A percentile compares a stretch with the other conserved stretches of the same genome.
phyloP scores from a whole-genome alignment of 1,140 invertebrate species.

The Episyrphus balteatus region DNA sequence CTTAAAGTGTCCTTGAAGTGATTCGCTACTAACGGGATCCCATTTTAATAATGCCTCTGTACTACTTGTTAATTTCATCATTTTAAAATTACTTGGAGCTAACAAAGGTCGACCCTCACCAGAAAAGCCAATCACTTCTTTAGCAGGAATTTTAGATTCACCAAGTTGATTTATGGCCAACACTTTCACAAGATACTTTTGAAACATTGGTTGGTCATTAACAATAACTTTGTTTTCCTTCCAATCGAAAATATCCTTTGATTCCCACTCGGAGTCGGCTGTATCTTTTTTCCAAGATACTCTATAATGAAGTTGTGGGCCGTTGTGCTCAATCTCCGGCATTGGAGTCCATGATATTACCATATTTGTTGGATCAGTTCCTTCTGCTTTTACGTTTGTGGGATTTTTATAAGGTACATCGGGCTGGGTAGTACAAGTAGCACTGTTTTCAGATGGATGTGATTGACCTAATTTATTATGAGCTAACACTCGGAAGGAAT shows the following conservation, averaged over 20 bases:
- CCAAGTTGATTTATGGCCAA: conserved; percentile 84
- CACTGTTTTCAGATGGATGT: conserved; percentile 66
- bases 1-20: conserved; percentile 77
- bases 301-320: conserved; percentile 81
- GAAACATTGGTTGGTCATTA: conserved; percentile 81
- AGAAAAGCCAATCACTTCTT: conserved; percentile 81
- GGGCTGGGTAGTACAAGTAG: conserved; percentile 73
- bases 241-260: conserved; percentile 70
- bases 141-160: conserved; percentile 69
- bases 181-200: conserved; percentile 84
- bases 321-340: conserved; percentile 95
- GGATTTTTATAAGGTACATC: conserved; percentile 92
- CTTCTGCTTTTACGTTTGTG: conserved; percentile 83
- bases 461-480: conserved; percentile 89
- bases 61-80: conserved; percentile 60
- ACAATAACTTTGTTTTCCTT: conserved; percentile 51
- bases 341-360: conserved; percentile 93
- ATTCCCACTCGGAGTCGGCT: conserved; percentile 58
- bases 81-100: conserved; percentile 74
- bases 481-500: conserved; percentile 90
- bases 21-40: conserved; percentile 64
- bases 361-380: conserved; percentile 77
- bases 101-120: conserved; percentile 83
- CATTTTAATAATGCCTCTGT: conserved; percentile 73
- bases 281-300: conserved; percentile 78